Base-by-base conservation (phyloP, 2,888 invertebrate species). In the Disparrhopalites patrizii region DNA sequence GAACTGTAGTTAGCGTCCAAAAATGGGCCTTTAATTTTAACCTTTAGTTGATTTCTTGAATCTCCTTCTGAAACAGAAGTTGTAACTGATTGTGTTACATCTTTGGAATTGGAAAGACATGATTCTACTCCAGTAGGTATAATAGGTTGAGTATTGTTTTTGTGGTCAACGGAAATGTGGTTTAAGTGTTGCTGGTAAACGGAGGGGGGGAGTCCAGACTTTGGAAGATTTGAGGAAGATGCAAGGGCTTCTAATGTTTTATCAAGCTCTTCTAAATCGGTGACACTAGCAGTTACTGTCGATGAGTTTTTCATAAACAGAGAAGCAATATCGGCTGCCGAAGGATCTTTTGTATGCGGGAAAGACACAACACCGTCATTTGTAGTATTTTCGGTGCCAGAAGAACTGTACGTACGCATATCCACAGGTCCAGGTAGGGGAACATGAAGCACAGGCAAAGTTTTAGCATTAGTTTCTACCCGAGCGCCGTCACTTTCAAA, bases 21-120 rank as follows among this genome's bases (percentile, higher is more conserved):
- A 76, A 90, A 86, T 0, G 93, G 93, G 2, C 92, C 93, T 78
- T 93, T 93, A 70, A 93, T 93, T 80, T 93, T 93, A 0, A 93
- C 87, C 78, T 93, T 93, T 3, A 93, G 81, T 77, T 92, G 92
- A 79, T 91, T 91, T 31, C 91, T 83, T 0, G 91, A 88, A 79
- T 91, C 91, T 1, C 66, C 65, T 51, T 70, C 68, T 13, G 56
- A 62, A 1, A 55, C 23, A 10, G 51, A 65, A 4, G 66, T 15
- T 1, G 62, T 60, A 7, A 58, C 20, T 7, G 56, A 58, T 5
- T 60, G 51, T n/a, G 62, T 66, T 52, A 54, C 65, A n/a, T 67
- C 67, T 38, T 65, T 67, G 1, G 61, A 63, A 40, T 38, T 65
- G n/a, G 65, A 62, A 20, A 62, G 58, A 36, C 62, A 58, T 1